Conservation (phyloP, 2,888 invertebrate species). For the Sarcophaga caerulescens region DNA sequence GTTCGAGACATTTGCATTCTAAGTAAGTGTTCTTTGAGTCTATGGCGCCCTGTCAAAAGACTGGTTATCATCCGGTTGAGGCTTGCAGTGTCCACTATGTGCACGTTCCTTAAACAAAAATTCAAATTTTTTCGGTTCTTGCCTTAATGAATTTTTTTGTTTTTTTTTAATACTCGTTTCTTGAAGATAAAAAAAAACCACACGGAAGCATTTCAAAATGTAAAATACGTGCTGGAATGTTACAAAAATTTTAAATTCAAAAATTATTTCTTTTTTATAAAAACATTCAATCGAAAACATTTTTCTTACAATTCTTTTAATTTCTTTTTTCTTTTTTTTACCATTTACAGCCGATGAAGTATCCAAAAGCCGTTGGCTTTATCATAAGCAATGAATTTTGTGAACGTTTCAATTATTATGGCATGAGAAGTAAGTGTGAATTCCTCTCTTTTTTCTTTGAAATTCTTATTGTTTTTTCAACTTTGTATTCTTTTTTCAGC, state of each 20-base stretch:
- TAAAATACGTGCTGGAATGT: constrained; percentile 53
- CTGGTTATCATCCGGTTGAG: too few relatives aligned
- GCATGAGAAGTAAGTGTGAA: constrained; percentile 92
- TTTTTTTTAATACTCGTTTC: too few relatives aligned
- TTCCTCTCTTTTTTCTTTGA: neutral
- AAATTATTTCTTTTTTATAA: neutral
- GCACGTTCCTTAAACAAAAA: neutral
- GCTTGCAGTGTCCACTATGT: too few relatives aligned
- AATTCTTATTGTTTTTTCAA: constrained; percentile 4
- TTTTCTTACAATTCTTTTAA: neutral
- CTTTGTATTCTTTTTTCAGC: constrained; percentile 84
- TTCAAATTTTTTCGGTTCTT: neutral
- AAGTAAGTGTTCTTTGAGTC: too few relatives aligned
- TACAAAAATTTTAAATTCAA: neutral
- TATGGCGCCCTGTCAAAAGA: too few relatives aligned
- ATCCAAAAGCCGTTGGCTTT: constrained; percentile 94
- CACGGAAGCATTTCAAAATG: neutral
- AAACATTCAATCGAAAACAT: neutral
- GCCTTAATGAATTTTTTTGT: neutral
- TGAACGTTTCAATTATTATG: constrained; percentile 98
- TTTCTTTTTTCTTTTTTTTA: constrained; percentile 21
- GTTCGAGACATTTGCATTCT: too few relatives aligned
- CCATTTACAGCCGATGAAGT: constrained; percentile 82
- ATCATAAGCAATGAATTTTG: constrained; percentile 99
- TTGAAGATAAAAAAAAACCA: neutral